phyloP scores from a whole-genome alignment of 2,797 vertebrate species.

The Lepilemur septentrionalis region DNA sequence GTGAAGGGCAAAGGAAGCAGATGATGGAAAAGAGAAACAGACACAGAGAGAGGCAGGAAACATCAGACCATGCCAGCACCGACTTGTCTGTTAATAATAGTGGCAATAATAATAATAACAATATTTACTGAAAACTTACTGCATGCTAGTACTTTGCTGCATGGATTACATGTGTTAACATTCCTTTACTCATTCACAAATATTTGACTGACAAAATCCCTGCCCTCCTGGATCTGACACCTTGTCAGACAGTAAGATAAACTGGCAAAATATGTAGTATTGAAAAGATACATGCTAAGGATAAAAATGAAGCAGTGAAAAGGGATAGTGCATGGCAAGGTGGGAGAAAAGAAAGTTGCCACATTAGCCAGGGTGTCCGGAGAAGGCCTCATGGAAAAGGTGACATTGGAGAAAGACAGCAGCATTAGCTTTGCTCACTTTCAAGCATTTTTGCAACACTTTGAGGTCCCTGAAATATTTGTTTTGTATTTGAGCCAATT shows the following conservation, averaged over 20 bases:
- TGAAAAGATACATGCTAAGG: background rate
- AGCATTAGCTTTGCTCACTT: background rate
- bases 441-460: background rate
- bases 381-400: background rate
- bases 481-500: background rate
- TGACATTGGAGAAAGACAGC: background rate
- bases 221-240: background rate
- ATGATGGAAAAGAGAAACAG: background rate
- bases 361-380: background rate
- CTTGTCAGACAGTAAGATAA: background rate
- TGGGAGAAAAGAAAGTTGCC: background rate
- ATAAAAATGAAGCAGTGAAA: background rate
- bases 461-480: background rate
- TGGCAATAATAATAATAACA: background rate
- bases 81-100: background rate
- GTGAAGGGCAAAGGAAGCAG: background rate
- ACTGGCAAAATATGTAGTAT: background rate
- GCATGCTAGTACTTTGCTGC: background rate
- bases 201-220: background rate
- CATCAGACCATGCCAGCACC: background rate
- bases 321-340: accelerated
- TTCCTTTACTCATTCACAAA: background rate
- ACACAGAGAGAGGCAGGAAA: background rate
- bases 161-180: background rate
- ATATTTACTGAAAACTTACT: background rate